A percentile compares a stretch with the other conserved stretches of the same genome.
phyloP scores from a whole-genome alignment of 2,113 vertebrate species.

The Siniperca knerii region DNA sequence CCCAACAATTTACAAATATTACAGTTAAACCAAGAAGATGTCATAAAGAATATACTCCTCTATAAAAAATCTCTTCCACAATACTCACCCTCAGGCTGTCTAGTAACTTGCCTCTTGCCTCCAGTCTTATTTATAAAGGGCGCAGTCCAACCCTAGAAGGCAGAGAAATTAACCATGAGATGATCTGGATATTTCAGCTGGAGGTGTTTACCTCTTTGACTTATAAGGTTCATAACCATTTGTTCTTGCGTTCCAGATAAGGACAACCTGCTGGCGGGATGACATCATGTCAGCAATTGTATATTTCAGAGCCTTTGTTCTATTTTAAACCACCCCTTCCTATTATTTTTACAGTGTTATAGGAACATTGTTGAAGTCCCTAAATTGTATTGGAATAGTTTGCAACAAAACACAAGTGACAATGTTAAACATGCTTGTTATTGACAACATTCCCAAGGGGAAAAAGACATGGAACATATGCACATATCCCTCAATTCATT shows the following conservation, averaged over 20 bases:
- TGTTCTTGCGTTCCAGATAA: background rate
- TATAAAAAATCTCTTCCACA: background rate
- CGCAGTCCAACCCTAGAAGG: background rate
- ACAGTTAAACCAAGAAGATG: background rate
- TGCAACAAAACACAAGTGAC: background rate
- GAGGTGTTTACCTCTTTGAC: conserved; percentile 11
- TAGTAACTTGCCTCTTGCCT: background rate
- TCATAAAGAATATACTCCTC: background rate
- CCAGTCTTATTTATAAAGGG: conserved; percentile 2
- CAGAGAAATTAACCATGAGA: conserved; percentile 8
- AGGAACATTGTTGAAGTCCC: background rate
- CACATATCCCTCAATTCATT: background rate
- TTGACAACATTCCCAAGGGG: background rate
- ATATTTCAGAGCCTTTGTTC: conserved; percentile 3
- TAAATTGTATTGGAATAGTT: too few species aligned
- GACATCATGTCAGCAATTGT: background rate
- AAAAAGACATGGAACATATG: background rate
- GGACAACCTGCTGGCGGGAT: background rate
- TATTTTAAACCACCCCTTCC: background rate
- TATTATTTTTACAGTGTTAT: background rate
- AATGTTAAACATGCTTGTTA: background rate
- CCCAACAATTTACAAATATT: background rate
- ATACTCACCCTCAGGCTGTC: conserved; percentile 24
- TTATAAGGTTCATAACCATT: background rate
- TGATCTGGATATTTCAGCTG: background rate